Evolutionary conservation across 2,113 vertebrate genomes (phyloP).

Genomic region (Triplophysa tibetana): DNA sequence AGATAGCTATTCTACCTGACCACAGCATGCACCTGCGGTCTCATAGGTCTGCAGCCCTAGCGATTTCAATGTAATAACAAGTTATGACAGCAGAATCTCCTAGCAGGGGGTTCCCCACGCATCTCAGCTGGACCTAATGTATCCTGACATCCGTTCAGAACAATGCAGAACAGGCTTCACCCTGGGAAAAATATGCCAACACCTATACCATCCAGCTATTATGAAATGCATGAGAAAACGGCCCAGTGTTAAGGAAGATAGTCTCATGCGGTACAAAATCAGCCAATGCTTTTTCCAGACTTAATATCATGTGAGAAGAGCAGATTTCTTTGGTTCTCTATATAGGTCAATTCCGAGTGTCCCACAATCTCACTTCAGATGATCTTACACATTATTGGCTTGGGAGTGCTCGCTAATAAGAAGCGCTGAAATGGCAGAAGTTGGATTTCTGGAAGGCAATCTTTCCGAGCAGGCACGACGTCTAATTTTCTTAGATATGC

Average conservation of each 20-base stretch:
- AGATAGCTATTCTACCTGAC: background rate
- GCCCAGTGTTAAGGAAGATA: slow-evolving; percentile 44
- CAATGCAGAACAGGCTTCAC: slow-evolving; percentile 62
- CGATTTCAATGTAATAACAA: slow-evolving; percentile 70
- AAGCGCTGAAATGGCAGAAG: background rate
- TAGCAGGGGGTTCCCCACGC: slow-evolving; percentile 63
- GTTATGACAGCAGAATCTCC: slow-evolving; percentile 65
- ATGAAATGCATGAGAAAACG: slow-evolving; percentile 12
- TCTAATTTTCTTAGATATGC: slow-evolving; percentile 26
- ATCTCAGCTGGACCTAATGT: slow-evolving; percentile 62
- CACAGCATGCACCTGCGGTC: slow-evolving; percentile 39
- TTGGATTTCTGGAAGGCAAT: slow-evolving; percentile 15
- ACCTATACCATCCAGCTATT: slow-evolving; percentile 54
- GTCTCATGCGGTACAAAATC: slow-evolving; percentile 51
- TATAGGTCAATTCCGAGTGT: slow-evolving; percentile 44
- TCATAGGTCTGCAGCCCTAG: slow-evolving; percentile 63
- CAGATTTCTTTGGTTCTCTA: slow-evolving; percentile 56
- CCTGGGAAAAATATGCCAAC: slow-evolving; percentile 70
- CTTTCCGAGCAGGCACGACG: background rate
- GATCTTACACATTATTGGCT: background rate
- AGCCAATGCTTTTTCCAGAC: slow-evolving; percentile 47
- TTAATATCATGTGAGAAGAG: slow-evolving; percentile 58
- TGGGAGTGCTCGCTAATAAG: background rate
- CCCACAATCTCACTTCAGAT: slow-evolving; percentile 17
- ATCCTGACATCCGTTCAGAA: slow-evolving; percentile 64